Evolutionary conservation across 2,113 vertebrate genomes (phyloP).

Genomic region (Chaetodon trifascialis): DNA sequence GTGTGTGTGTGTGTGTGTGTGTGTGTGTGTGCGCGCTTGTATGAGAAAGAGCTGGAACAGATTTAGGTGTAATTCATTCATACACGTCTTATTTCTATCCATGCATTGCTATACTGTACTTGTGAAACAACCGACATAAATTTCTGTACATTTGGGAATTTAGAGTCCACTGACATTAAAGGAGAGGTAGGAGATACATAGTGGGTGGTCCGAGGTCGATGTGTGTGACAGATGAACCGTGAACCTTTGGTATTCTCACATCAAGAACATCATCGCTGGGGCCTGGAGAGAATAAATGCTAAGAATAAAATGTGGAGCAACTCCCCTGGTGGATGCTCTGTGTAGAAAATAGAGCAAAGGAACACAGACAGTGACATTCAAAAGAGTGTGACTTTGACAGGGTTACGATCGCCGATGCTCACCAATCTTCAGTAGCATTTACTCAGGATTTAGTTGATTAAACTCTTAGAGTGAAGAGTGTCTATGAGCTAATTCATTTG

Average conservation of each 20-base stretch:
- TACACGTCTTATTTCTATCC: neutral
- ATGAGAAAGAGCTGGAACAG: neutral
- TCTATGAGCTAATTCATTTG: neutral
- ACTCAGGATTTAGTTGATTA: neutral
- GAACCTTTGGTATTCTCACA: constrained; percentile 72
- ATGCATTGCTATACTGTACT: neutral
- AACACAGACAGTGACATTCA: constrained; percentile 66
- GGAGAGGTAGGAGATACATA: constrained; percentile 22
- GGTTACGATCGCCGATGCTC: constrained; percentile 23
- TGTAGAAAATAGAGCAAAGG: constrained; percentile 76
- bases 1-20: constrained; percentile 4
- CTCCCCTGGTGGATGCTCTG: constrained; percentile 73
- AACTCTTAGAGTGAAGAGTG: neutral
- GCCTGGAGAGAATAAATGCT: constrained; percentile 68
- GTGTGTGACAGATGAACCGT: constrained; percentile 57
- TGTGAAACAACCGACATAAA: neutral
- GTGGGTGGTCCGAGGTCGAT: constrained; percentile 55
- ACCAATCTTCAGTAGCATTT: constrained; percentile 8
- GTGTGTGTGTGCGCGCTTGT: neutral
- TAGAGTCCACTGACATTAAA: constrained; percentile 58
- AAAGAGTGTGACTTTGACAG: constrained; percentile 51
- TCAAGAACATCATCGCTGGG: constrained; percentile 68
- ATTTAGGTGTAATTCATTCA: constrained; percentile 11
- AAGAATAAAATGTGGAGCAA: constrained; percentile 86
- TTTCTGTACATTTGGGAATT: constrained; percentile 33